Evolutionary conservation across 1,140 invertebrate genomes (phyloP), one percentile per base, ranked within the genome.

Genomic region (Drosophila ercepeae): DNA sequence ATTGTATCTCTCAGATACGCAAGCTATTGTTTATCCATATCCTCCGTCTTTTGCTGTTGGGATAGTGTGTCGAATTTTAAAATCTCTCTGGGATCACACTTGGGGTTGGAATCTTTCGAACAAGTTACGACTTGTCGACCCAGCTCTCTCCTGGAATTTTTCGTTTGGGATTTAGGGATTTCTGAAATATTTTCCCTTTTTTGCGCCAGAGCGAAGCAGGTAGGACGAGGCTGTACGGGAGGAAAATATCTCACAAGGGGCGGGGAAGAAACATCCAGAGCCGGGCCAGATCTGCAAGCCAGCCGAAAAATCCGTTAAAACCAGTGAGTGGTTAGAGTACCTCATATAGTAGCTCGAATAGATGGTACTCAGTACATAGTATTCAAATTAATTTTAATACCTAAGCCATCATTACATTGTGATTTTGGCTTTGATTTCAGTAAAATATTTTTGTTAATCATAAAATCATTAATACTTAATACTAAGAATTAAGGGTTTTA

Each of bases 21-120:
- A 61, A 61, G 36, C 57, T 54, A 88, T 88, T 89, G 74, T 89
- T 68, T 67, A 32, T 59, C 46, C 55, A 68, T 49, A 48, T 50
- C 57, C 71, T 82, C 55, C 50, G 52, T 59, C 51, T 45, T 54
- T 44, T 72, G 4, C 36, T 14, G 36, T 77, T 34, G 55, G 82
- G 61, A 65, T 67, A 68, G 69, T 78, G 82, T 86, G 77, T 86
- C 82, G 82, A 86, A 86, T 86, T 86, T 82, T 60, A 27, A 78
- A 84, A 84, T 84, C 59, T 60, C 60, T 67, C 44, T 44, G 23
- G 49, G 60, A 70, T 71, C 60, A 52, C 63, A 75, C 51, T 60
- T 57, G 63, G 70, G 39, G 18, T 52, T 54, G 63, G 60, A 65
- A 48, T 67, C 61, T 81, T 67, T 61, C 21, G 59, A 34, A 63